Conservation (phyloP, 2,888 invertebrate genomes). For the Hipparchia semele region DNA sequence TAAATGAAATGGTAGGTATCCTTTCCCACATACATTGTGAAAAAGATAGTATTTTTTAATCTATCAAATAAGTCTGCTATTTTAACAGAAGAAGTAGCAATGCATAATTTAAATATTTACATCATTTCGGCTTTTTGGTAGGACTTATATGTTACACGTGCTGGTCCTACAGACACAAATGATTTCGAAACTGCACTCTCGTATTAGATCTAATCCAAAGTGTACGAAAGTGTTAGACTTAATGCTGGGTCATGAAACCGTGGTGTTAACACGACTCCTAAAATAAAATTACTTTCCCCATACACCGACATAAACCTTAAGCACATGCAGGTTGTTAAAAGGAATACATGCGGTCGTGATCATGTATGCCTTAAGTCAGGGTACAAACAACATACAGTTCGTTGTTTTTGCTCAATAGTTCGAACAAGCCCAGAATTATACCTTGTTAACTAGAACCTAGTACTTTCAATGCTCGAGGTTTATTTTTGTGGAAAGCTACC, state of each 20-base stretch:
- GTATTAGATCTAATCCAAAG: not conserved
- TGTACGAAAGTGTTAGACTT: not conserved
- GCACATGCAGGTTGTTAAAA: slow-evolving; percentile 24
- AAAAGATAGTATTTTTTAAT: too few relatives aligned
- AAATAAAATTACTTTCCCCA: slow-evolving; percentile 27
- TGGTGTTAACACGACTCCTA: slow-evolving; percentile 14
- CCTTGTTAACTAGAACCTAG: slow-evolving; percentile 28
- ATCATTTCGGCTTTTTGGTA: too few relatives aligned
- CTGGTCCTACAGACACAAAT: not conserved
- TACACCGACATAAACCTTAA: slow-evolving; percentile 26
- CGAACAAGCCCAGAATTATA: slow-evolving; percentile 28
- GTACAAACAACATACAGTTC: slow-evolving; percentile 20
- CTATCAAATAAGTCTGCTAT: too few relatives aligned
- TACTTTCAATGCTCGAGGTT: slow-evolving; percentile 10
- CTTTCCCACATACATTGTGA: too few relatives aligned
- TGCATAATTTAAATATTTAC: too few relatives aligned
- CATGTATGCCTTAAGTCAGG: slow-evolving; percentile 38
- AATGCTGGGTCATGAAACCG: slow-evolving; percentile 14
- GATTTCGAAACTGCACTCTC: not conserved
- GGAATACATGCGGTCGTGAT: slow-evolving; percentile 36
- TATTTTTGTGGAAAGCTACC: too few relatives aligned
- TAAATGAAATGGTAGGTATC: too few relatives aligned
- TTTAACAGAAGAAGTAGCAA: too few relatives aligned
- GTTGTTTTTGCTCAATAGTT: slow-evolving; percentile 36
- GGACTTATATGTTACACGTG: too few relatives aligned